phyloP scores from a whole-genome alignment of 2,888 invertebrate genomes.

The Stenichneumon culpator region DNA sequence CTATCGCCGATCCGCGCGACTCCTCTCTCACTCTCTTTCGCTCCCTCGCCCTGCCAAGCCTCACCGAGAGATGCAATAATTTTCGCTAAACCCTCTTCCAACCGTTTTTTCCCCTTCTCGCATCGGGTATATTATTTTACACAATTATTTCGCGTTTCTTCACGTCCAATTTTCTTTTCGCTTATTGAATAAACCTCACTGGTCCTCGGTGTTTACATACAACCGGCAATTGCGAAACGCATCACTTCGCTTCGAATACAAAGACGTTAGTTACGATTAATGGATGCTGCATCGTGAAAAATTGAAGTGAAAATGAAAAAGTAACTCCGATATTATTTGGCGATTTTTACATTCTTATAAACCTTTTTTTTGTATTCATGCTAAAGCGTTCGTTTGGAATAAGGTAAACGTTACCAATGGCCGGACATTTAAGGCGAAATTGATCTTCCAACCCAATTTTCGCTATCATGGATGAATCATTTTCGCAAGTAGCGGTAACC shows the following conservation, averaged over 20 bases:
- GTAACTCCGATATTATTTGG: background rate
- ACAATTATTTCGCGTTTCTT: slow-evolving; percentile 14
- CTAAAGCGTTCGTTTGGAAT: slow-evolving; percentile 1
- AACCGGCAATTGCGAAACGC: background rate
- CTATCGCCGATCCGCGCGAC: slow-evolving; percentile 78
- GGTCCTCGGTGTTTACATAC: background rate
- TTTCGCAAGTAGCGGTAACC: too few relatives aligned
- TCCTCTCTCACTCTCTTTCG: slow-evolving; percentile 31
- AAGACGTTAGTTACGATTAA: background rate
- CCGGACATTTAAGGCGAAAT: too few relatives aligned
- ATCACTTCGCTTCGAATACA: background rate
- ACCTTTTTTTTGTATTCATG: background rate
- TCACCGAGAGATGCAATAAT: slow-evolving; percentile 19
- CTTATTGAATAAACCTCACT: slow-evolving; percentile 49
- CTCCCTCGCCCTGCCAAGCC: slow-evolving; percentile 27
- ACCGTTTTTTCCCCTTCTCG: slow-evolving; percentile 1
- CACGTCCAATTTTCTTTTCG: slow-evolving; percentile 54
- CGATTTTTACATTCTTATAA: background rate
- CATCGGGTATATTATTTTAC: slow-evolving; percentile 11
- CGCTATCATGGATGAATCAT: too few relatives aligned
- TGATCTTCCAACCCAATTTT: too few relatives aligned
- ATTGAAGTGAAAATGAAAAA: background rate
- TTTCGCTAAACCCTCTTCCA: slow-evolving; percentile 24
- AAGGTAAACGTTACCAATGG: too few relatives aligned
- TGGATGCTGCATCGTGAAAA: background rate